Evolutionary conservation across 2,888 invertebrate genomes (phyloP), one percentile per base, ranked within the genome.

Genomic region (Muschampia plurimacula): DNA sequence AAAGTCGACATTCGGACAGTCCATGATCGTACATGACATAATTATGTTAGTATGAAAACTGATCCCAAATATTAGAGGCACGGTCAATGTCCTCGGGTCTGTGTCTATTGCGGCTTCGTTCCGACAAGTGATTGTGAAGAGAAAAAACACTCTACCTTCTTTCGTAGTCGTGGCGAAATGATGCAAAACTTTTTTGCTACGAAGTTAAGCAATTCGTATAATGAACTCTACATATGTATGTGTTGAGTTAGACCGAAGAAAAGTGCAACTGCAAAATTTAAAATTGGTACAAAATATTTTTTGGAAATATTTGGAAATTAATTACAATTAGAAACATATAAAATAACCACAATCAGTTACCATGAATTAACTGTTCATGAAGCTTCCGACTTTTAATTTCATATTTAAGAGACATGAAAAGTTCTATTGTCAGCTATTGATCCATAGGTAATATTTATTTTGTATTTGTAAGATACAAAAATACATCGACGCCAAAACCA

Each of bases 71-170:
- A 92, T 86, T 85, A 83, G 82, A 84, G 80, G 80, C 85, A 89
- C 89, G 93, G 93, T 94, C 93, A 93, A 92, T 80, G 94, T 86
- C 90, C 93, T 75, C 81, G 72, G 67, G 73, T 71, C 76, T 72
- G 82, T 84, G 88, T 84, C 86, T 86, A 87, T 86, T 81, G 73
- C 64, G 86, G 85, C 63, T 63, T 63, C 86, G 89, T 89, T 90
- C 89, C 86, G 87, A 89, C 89, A 89, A 89, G 86, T 88, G 86
- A 86, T 86, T 85, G 86, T 80, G 81, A 86, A 88, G 90, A 89
- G 90, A 86, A 82, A 81, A 82, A 83, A 84, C 85, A 85, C 85
- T 84, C 84, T 74, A 78, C 67, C 72, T 72, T 46, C 67, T 57
- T 68, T 78, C 74, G 74, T 81, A 83, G 82, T 81, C 79, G 83